phyloP scores from a whole-genome alignment of 2,113 vertebrate genomes.

The Carassius auratus region DNA sequence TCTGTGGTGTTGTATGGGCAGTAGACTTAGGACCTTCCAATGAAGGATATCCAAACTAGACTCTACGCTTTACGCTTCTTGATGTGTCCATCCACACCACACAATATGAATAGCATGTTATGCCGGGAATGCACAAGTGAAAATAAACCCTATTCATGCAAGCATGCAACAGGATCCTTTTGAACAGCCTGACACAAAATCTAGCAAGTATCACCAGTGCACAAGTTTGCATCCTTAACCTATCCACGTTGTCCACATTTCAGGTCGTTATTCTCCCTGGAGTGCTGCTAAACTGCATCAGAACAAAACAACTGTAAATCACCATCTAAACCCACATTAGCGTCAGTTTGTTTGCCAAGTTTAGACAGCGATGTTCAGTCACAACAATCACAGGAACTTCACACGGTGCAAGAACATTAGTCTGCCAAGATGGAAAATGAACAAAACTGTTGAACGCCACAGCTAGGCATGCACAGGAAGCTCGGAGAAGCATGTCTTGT shows the following conservation, averaged over 20 bases:
- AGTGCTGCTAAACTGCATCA: not conserved
- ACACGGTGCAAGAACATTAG: not conserved
- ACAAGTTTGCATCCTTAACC: not conserved
- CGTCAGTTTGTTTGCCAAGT: not conserved
- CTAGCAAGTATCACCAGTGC: not conserved
- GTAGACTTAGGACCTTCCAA: not conserved
- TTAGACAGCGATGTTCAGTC: constrained; percentile 26
- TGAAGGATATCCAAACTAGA: constrained; percentile 31
- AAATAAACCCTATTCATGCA: constrained; percentile 37
- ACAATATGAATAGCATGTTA: constrained; percentile 49
- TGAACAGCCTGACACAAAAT: constrained; percentile 40
- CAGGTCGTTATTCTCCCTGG: not conserved
- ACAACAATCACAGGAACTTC: constrained; percentile 19
- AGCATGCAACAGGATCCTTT: constrained; percentile 20
- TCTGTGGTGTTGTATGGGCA: constrained; percentile 17
- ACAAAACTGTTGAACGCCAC: not conserved
- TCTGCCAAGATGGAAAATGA: constrained; percentile 9
- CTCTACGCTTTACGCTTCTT: constrained; percentile 4
- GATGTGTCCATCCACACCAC: constrained; percentile 28
- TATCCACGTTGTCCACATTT: not conserved
- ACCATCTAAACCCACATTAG: constrained; percentile 19
- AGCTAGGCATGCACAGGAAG: constrained; percentile 9
- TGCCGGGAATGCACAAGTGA: constrained; percentile 38
- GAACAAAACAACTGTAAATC: constrained; percentile 25
- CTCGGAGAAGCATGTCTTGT: constrained; percentile 24